Evolutionary conservation across 2,113 vertebrate genomes (phyloP).

Genomic region (Actinemys pallida): DNA sequence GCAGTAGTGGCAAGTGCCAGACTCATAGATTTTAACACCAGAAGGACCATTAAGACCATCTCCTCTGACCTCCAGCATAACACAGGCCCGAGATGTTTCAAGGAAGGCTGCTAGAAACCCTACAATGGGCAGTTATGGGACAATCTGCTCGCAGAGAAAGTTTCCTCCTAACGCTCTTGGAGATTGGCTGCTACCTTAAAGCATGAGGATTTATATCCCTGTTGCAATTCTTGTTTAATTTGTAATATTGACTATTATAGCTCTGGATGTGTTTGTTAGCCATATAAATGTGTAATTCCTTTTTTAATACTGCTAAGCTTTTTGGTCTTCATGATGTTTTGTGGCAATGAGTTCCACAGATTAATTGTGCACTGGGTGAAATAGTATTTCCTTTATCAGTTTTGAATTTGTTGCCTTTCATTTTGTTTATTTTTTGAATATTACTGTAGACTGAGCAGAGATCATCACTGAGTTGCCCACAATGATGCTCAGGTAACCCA

Average conservation of each 20-base stretch:
- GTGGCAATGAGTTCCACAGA: not conserved
- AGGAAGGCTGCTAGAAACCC: not conserved
- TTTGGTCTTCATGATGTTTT: fast-evolving
- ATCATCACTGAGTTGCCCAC: not conserved
- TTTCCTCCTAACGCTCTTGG: not conserved
- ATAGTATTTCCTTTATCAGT: not conserved
- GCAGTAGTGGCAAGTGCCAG: fast-evolving
- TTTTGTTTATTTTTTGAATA: slow-evolving; percentile 21
- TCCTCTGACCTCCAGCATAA: fast-evolving
- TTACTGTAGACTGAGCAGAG: not conserved
- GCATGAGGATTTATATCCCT: not conserved
- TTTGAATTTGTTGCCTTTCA: slow-evolving; percentile 1
- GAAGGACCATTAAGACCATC: not conserved
- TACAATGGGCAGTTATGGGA: not conserved
- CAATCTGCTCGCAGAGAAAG: not conserved
- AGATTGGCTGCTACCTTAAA: not conserved
- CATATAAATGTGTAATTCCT: not conserved
- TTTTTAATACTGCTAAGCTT: not conserved
- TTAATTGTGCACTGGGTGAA: not conserved
- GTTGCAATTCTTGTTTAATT: not conserved
- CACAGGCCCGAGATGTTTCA: not conserved
- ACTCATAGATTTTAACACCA: not conserved
- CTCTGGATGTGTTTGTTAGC: not conserved
- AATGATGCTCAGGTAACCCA: not conserved
- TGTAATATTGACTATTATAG: not conserved